Base-by-base conservation (phyloP, 2,888 invertebrate species). In the Prenolepis imparis region DNA sequence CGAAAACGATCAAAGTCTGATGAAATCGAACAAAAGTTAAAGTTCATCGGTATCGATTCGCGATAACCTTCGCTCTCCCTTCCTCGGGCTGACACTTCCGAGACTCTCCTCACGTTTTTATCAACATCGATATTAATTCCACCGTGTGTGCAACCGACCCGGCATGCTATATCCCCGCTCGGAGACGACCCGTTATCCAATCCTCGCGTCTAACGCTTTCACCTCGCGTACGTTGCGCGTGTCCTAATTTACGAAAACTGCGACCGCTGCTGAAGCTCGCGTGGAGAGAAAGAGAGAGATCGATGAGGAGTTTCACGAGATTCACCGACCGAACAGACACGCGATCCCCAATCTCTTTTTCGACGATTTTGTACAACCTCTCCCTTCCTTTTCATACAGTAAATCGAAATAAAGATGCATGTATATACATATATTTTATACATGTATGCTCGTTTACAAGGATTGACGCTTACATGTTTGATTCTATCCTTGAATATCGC, bases 211-310 rank as follows among this genome's bases (percentile, higher is more conserved):
- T 89, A 89, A 89, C 89, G 89, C 89, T 89, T 89, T 89, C 89
- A 82, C 89, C 66, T 66, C n/a, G 73, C 73, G 61, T n/a, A n/a
- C 21, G 24, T 41, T 61, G 70, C 82, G 86, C 82, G 89, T 61
- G 88, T 89, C 84, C 89, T 72, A 83, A 85, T 89, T 88, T 89
- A 86, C 82, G 86, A 78, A 85, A 89, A 87, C 84, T 68, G 63
- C 41, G 48, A 48, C 32, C 57, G 28, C 6, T 18, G 39, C 63
- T 21, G 59, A 59, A 52, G 59, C 28, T 28, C 61, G 32, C 32
- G 28, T 9, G 48, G 44, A 73, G 74, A 81, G 48, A 41, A 32
- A 36, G 28, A 84, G 66, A 81, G 48, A 41, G 41, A 36, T 44
- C 55, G 11, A 61, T 21, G 18, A 24, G 8, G 1, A 74, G 77